phyloP scores from a whole-genome alignment of 2,797 vertebrate genomes.

The Macrochelys suwanniensis region DNA sequence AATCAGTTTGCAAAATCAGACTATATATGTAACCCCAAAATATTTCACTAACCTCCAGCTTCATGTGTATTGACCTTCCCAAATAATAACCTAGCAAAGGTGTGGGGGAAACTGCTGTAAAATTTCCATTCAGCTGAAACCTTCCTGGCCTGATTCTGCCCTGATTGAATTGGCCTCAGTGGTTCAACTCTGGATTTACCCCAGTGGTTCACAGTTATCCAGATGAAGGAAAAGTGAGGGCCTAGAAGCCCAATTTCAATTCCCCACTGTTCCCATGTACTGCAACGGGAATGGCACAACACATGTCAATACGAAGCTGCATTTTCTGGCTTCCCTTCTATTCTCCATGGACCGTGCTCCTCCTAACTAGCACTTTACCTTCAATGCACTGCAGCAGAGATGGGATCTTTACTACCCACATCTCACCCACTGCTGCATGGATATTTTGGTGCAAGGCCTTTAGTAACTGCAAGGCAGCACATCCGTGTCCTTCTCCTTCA shows the following conservation, averaged over 20 bases:
- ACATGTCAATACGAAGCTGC: neutral
- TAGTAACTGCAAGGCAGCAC: slow-evolving; percentile 62
- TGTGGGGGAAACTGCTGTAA: neutral
- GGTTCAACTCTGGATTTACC: neutral
- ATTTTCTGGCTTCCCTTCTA: neutral
- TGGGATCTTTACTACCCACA: slow-evolving; percentile 53
- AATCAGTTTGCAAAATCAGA: neutral
- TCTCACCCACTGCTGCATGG: slow-evolving; percentile 47
- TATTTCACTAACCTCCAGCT: neutral
- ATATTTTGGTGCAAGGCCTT: slow-evolving; percentile 58
- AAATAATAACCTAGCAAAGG: neutral
- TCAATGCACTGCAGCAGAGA: slow-evolving; percentile 56
- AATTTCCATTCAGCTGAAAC: too few relatives aligned
- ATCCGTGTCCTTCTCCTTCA: slow-evolving; percentile 41
- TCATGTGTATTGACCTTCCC: neutral
- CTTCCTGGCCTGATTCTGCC: neutral
- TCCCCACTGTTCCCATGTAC: neutral
- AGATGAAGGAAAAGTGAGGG: neutral
- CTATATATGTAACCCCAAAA: neutral
- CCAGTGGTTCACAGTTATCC: neutral
- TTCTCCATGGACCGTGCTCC: neutral
- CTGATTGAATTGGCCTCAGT: neutral
- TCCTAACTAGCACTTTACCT: slow-evolving; percentile 28
- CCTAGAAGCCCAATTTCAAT: neutral
- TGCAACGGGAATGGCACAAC: neutral